Percentiles rank a stretch among this genome's conserved stretches.
Conservation (phyloP, 1,140 invertebrate genomes). For the Drosophila biarmipes region DNA sequence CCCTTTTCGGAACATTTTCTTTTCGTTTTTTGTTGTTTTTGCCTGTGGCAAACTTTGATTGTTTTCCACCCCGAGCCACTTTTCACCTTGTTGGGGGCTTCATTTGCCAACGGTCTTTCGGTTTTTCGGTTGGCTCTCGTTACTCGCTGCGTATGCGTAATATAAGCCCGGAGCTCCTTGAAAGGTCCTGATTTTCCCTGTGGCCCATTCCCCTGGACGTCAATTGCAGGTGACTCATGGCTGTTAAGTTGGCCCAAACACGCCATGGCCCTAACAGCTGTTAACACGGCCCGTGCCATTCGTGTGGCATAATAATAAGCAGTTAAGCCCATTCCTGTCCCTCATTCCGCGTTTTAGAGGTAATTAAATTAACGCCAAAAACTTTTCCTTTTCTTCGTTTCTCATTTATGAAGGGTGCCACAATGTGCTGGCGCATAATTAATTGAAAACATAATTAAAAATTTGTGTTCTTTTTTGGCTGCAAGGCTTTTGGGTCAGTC, state of each 20-base stretch:
- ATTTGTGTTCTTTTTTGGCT: constrained; percentile 26
- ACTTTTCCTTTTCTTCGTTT: constrained; percentile 27
- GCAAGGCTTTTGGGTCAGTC: constrained; percentile 29
- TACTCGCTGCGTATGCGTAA: constrained; percentile 71
- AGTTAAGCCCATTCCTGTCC: constrained; percentile 58
- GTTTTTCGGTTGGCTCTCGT: constrained; percentile 14
- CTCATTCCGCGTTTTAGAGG: constrained; percentile 56
- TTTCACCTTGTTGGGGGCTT: constrained; percentile 44
- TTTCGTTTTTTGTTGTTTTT: not conserved
- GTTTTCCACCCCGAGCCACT: constrained; percentile 46
- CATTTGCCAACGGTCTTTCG: constrained; percentile 24
- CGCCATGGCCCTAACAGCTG: constrained; percentile 75
- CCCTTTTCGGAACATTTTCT: constrained; percentile 21
- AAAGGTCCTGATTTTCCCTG: constrained; percentile 18
- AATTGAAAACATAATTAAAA: constrained; percentile 82
- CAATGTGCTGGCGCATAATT: constrained; percentile 77
- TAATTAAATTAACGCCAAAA: constrained; percentile 79
- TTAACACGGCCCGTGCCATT: constrained; percentile 66
- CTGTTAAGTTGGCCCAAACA: constrained; percentile 63
- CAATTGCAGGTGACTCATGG: constrained; percentile 79
- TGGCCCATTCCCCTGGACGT: constrained; percentile 24
- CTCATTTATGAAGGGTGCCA: constrained; percentile 18
- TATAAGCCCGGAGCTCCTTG: constrained; percentile 36
- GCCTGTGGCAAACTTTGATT: constrained; percentile 72
- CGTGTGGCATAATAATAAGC: constrained; percentile 79